A percentile compares a stretch with the other conserved stretches of the same genome.
Conservation (phyloP, 2,797 vertebrate genomes). For the Ctenochaetus hawaiiensis region DNA sequence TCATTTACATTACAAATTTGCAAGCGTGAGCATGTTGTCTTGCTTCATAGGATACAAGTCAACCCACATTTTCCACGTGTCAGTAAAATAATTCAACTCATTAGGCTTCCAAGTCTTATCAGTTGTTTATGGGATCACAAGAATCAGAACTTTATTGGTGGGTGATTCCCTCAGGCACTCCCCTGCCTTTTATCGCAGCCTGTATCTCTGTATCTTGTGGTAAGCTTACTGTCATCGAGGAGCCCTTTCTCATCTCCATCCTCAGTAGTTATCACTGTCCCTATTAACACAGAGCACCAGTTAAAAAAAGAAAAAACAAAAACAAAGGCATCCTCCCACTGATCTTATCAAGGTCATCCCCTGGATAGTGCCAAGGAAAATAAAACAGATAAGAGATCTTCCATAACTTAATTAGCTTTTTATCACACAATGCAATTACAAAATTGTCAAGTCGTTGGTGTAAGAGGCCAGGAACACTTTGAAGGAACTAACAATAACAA, state of each 20-base stretch:
- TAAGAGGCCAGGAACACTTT: slow-evolving; percentile 77
- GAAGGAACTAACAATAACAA: slow-evolving; percentile 83
- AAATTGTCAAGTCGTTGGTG: slow-evolving; percentile 84
- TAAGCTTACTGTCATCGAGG: slow-evolving; percentile 82
- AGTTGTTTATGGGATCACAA: slow-evolving; percentile 78
- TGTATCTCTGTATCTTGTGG: slow-evolving; percentile 80
- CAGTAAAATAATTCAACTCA: slow-evolving; percentile 81
- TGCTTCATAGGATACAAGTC: slow-evolving; percentile 71
- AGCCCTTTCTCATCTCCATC: slow-evolving; percentile 78
- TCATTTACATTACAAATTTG: slow-evolving; percentile 62
- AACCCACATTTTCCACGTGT: slow-evolving; percentile 74
- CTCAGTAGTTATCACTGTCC: slow-evolving; percentile 80
- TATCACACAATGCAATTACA: slow-evolving; percentile 86
- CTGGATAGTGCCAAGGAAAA: slow-evolving; percentile 79
- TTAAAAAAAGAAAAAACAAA: slow-evolving; percentile 51
- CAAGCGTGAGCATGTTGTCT: slow-evolving; percentile 56
- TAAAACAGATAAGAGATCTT: slow-evolving; percentile 86
- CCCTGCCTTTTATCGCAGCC: slow-evolving; percentile 71
- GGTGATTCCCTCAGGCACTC: slow-evolving; percentile 74
- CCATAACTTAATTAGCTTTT: slow-evolving; percentile 91
- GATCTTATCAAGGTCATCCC: slow-evolving; percentile 86
- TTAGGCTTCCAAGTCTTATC: slow-evolving; percentile 78
- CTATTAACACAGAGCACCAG: slow-evolving; percentile 74
- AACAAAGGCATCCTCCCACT: slow-evolving; percentile 56
- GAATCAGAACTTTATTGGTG: slow-evolving; percentile 75